Evolutionary conservation across 1,140 invertebrate species (phyloP), one percentile per base, ranked within the genome.

Genomic region (Conus betulinus): DNA sequence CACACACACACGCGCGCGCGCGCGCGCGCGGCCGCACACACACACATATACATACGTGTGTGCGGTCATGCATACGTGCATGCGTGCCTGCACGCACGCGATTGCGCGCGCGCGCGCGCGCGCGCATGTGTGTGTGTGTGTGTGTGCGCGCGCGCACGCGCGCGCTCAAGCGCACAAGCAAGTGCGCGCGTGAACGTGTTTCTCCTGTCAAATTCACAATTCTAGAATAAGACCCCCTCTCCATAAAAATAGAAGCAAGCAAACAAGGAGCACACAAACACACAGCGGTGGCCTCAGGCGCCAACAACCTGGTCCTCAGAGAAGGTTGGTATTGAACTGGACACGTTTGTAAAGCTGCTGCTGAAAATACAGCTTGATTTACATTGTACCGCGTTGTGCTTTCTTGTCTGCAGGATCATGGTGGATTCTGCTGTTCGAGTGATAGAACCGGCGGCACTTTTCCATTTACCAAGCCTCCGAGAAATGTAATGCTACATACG

Each of bases 41-140:
- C 57, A 5, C 57, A 60, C 57, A 60, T 15, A 60, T 15, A 5
- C 57, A 15, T 71, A 20, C 20, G 67, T 71, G 67, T 57, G 83
- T 57, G n/a, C n/a, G 60, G 23, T 23, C 23, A 39, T 57, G 83
- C 17, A 52, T 11, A 39, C n/a, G 83, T 57, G 83, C n/a, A 39
- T 57, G 83, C 1, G 53, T 57, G 83, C 13, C 51, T 57, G 83
- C n/a, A 52, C n/a, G 83, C n/a, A 52, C n/a, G 51, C n/a, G 83
- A 10, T 7, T 57, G 83, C 13, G 83, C n/a, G 83, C 13, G 83
- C n/a, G 83, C n/a, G 83, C n/a, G n/a, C n/a, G n/a, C n/a, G n/a
- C n/a, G n/a, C n/a, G n/a, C n/a, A n/a, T n/a, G n/a, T n/a, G n/a
- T 25, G 83, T 60, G 57, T 60, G 57, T 60, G 60, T 27, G 53